Conservation (phyloP, 2,797 vertebrate species). For the Phoebastria nigripes region DNA sequence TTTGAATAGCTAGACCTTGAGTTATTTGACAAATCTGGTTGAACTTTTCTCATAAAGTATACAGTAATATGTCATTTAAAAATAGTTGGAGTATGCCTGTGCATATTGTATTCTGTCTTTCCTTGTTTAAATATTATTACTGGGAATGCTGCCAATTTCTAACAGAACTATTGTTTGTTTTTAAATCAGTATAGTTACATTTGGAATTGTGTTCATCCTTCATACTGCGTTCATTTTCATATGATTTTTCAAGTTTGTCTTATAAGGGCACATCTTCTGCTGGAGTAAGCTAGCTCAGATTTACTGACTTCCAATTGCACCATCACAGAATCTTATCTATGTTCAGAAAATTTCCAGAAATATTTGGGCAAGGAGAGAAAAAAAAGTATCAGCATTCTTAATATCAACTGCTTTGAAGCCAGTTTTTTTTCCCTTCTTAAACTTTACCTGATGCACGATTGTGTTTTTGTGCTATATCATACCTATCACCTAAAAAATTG, state of each 20-base stretch:
- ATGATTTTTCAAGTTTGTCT: conserved; percentile 26
- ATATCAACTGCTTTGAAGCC: background rate
- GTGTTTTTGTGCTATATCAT: background rate
- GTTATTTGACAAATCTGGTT: conserved; percentile 16
- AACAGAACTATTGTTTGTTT: conserved; percentile 47
- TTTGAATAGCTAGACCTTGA: conserved; percentile 13
- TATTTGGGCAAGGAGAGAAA: background rate
- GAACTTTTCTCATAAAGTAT: conserved; percentile 28
- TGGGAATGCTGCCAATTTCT: conserved; percentile 42
- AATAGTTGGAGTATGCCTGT: conserved; percentile 29
- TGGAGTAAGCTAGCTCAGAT: background rate
- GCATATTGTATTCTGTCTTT: conserved; percentile 36
- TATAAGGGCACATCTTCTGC: conserved; percentile 15
- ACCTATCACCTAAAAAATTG: background rate
- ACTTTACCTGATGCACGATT: background rate
- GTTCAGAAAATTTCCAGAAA: conserved; percentile 5
- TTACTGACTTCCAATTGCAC: background rate
- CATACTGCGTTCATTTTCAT: background rate
- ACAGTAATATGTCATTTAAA: conserved; percentile 37
- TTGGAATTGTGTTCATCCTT: conserved; percentile 21
- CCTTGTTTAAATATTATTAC: conserved; percentile 58
- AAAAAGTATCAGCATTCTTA: background rate
- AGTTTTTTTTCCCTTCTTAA: background rate
- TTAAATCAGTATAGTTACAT: background rate
- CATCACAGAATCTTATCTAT: background rate